Evolutionary conservation across 1,140 invertebrate species (phyloP).

Genomic region (Saccostrea cuccullata): DNA sequence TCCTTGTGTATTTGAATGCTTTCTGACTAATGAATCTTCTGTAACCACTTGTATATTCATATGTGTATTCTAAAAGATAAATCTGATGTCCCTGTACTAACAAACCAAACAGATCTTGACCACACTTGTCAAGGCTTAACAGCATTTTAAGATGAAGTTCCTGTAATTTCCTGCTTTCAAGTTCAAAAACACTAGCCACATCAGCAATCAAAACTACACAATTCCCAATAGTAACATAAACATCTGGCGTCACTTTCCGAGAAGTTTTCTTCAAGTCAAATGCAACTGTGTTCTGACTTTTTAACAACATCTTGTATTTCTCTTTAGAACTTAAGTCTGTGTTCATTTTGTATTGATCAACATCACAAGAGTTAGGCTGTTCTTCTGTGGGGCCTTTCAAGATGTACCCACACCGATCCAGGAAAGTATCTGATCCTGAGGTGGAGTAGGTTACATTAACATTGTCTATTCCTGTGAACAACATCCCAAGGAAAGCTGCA

Average conservation of each 20-base stretch:
- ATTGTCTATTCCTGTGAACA: conserved; percentile 10
- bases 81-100: conserved; percentile 20
- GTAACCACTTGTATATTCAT: not conserved
- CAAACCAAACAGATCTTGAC: conserved; percentile 28
- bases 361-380: not conserved
- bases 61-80: not conserved
- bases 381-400: not conserved
- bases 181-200: not conserved
- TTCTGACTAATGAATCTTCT: not conserved
- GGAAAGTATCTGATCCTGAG: not conserved
- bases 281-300: not conserved
- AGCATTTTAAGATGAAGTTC: conserved; percentile 8
- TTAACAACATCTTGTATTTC: conserved; percentile 23
- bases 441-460: conserved; percentile 6
- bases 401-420: not conserved
- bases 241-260: conserved; percentile 1
- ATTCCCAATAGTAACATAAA: conserved; percentile 12
- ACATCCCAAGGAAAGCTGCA: not conserved
- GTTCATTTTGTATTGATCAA: not conserved
- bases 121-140: conserved; percentile 2
- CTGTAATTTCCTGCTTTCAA: conserved; percentile 3
- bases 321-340: not conserved
- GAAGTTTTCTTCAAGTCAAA: conserved; percentile 34
- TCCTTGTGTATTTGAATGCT: not conserved
- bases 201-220: conserved; percentile 24